Conservation (phyloP, 2,113 vertebrate genomes). For the Grus americana region DNA sequence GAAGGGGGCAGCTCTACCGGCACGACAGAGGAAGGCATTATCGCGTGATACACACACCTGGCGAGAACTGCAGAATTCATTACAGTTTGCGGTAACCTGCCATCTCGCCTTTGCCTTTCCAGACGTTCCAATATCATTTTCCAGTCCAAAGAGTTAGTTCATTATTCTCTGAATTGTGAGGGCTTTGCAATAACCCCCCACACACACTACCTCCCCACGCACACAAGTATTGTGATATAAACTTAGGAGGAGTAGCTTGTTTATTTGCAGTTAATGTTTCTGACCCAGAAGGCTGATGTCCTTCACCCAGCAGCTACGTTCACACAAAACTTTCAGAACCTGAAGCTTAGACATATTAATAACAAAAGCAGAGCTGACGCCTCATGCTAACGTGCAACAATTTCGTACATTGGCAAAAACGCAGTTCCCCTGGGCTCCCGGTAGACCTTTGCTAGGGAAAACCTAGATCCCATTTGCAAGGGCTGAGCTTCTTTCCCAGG, state of each 20-base stretch:
- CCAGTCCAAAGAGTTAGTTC: neutral
- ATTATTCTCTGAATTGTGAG: neutral
- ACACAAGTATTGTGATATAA: neutral
- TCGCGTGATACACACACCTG: accelerated
- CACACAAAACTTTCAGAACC: neutral
- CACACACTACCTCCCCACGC: accelerated
- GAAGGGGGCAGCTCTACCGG: neutral
- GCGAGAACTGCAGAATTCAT: neutral
- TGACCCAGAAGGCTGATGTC: neutral
- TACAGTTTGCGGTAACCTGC: neutral
- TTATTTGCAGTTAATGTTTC: slow-evolving; percentile 1
- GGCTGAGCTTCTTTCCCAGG: neutral
- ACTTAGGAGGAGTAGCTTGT: neutral
- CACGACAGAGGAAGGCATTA: neutral
- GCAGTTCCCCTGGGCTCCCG: neutral
- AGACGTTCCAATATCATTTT: neutral
- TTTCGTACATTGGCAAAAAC: neutral
- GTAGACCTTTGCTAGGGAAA: neutral
- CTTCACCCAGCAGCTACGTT: neutral
- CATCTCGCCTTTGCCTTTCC: neutral
- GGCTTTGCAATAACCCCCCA: neutral
- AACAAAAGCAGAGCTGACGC: neutral
- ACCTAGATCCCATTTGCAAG: neutral
- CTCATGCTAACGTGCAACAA: neutral
- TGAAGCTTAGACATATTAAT: neutral